A percentile compares a stretch with the other conserved stretches of the same genome.
Evolutionary conservation across 2,113 vertebrate genomes (phyloP).

Genomic region (Syngnathoides biaculeatus): DNA sequence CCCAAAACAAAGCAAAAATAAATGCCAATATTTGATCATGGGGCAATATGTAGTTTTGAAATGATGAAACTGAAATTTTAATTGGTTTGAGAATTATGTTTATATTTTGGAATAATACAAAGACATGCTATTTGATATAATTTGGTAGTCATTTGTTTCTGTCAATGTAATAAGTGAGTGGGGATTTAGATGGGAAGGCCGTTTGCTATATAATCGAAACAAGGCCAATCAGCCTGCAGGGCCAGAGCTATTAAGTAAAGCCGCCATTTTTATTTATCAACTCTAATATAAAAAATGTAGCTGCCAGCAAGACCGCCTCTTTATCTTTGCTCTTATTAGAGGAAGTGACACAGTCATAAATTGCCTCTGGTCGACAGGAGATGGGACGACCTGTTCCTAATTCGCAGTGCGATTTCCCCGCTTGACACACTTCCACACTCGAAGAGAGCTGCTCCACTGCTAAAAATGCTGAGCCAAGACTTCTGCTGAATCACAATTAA

Average conservation of each 20-base stretch:
- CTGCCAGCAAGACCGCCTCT: constrained; percentile 35
- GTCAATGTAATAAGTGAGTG: too few species aligned
- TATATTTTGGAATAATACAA: too few species aligned
- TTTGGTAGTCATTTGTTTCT: too few species aligned
- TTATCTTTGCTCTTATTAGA: constrained; percentile 54
- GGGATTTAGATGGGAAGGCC: background rate
- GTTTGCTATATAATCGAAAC: constrained; percentile 60
- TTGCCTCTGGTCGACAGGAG: constrained; percentile 39
- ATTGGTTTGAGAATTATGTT: too few species aligned
- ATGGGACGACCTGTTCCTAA: constrained; percentile 24
- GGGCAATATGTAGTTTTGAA: too few species aligned
- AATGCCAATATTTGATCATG: too few species aligned
- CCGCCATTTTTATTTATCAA: constrained; percentile 52
- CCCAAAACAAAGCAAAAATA: too few species aligned
- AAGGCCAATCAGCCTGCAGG: constrained; percentile 43
- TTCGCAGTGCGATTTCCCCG: constrained; percentile 15
- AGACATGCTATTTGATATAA: too few species aligned
- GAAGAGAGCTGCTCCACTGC: constrained; percentile 22
- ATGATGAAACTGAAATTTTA: too few species aligned
- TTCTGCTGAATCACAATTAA: constrained; percentile 59
- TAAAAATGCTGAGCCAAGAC: constrained; percentile 47
- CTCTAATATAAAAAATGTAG: constrained; percentile 55
- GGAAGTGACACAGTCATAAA: constrained; percentile 45
- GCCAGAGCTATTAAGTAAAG: constrained; percentile 58
- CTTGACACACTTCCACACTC: constrained; percentile 43